A percentile compares a stretch with the other conserved stretches of the same genome.
phyloP scores from a whole-genome alignment of 2,888 invertebrate genomes.

The Argyresthia goedartella region DNA sequence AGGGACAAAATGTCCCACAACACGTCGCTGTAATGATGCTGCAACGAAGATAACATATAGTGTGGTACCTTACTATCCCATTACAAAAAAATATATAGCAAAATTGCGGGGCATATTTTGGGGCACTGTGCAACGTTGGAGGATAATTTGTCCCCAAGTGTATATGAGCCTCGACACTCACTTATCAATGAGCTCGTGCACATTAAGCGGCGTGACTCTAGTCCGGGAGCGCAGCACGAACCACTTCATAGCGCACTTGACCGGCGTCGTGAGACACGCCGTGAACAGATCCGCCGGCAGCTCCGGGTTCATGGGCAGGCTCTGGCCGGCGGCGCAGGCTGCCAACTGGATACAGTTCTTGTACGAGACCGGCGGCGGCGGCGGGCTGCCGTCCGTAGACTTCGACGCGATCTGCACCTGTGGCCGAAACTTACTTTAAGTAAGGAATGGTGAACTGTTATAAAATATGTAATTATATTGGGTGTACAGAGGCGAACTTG shows the following conservation, averaged over 20 bases:
- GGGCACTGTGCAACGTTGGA: no score
- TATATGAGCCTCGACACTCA: no score
- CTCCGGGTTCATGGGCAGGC: slow-evolving; percentile 96
- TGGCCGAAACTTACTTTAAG: no score
- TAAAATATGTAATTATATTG: no score
- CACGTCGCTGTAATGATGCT: no score
- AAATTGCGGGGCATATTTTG: no score
- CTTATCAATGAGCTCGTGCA: slow-evolving; percentile 92
- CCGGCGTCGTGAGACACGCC: slow-evolving; percentile 97
- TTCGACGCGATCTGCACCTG: background rate
- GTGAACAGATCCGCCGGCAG: slow-evolving; percentile 98
- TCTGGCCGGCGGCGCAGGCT: slow-evolving; percentile 94
- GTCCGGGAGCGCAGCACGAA: slow-evolving; percentile 87
- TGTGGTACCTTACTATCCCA: no score
- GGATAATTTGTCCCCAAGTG: no score
- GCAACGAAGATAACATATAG: no score
- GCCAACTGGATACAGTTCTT: slow-evolving; percentile 96
- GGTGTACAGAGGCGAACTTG: no score
- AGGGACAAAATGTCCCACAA: no score
- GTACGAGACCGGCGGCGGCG: slow-evolving; percentile 71
- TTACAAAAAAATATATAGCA: no score
- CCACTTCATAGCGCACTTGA: slow-evolving; percentile 96
- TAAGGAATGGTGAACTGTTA: slow-evolving; percentile 18
- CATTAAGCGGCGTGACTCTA: slow-evolving; percentile 84
- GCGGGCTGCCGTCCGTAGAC: slow-evolving; percentile 8